Evolutionary conservation across 2,888 invertebrate genomes (phyloP).

Genomic region (Disparrhopalites patrizii): DNA sequence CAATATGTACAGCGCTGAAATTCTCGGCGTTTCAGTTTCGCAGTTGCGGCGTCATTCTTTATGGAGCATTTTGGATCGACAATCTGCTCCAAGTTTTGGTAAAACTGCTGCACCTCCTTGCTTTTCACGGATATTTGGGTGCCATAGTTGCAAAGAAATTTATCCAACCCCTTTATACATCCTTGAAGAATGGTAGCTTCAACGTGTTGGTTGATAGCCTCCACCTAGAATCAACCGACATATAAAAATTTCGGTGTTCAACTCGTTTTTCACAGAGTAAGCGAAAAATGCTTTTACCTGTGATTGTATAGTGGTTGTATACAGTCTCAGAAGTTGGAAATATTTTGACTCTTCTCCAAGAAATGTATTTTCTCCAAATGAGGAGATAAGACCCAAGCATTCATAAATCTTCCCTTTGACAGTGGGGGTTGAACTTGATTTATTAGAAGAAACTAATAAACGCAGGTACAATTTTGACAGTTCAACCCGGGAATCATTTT

Average conservation of each 20-base stretch:
- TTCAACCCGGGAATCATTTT: slow-evolving; percentile 28
- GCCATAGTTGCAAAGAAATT: slow-evolving; percentile 29
- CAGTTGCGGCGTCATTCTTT: slow-evolving; percentile 22
- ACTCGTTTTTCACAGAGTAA: too few relatives aligned
- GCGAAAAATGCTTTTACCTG: too few relatives aligned
- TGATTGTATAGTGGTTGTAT: slow-evolving; percentile 28
- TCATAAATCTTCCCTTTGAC: slow-evolving; percentile 45
- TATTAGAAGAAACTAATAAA: slow-evolving; percentile 33
- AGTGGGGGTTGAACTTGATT: slow-evolving; percentile 36
- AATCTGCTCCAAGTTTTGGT: slow-evolving; percentile 40
- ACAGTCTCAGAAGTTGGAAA: slow-evolving; percentile 32
- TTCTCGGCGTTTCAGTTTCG: slow-evolving; percentile 42
- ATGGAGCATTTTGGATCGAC: slow-evolving; percentile 44
- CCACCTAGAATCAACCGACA: slow-evolving; percentile 33
- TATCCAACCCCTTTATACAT: slow-evolving; percentile 37
- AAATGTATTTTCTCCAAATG: slow-evolving; percentile 22
- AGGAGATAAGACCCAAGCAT: slow-evolving; percentile 38
- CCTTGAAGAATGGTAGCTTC: slow-evolving; percentile 44
- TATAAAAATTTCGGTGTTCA: neutral
- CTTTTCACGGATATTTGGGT: slow-evolving; percentile 4
- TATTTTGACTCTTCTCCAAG: slow-evolving; percentile 22
- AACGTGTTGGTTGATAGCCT: slow-evolving; percentile 36
- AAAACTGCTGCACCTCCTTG: slow-evolving; percentile 31
- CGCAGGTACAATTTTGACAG: slow-evolving; percentile 29
- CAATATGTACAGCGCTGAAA: slow-evolving; percentile 45